Evolutionary conservation across 1,140 invertebrate genomes (phyloP).

Genomic region (Zaprionus vittiger): DNA sequence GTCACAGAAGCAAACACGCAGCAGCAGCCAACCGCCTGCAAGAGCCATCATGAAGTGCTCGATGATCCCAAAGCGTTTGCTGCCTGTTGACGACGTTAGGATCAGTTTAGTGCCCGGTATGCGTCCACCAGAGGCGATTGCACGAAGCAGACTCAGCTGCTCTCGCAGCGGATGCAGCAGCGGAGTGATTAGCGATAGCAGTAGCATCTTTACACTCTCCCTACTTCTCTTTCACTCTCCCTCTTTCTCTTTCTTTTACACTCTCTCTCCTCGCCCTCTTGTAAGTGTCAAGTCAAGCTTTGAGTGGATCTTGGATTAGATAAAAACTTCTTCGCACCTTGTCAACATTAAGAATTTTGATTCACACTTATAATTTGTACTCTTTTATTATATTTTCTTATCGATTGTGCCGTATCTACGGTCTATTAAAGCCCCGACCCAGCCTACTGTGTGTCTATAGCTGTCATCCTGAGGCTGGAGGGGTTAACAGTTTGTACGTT

Average conservation of each 20-base stretch:
- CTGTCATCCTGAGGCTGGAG: background rate
- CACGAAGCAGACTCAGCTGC: conserved; percentile 11
- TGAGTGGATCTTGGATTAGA: background rate
- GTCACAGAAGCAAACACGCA: conserved; percentile 13
- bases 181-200: conserved; percentile 1
- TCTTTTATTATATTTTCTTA: background rate
- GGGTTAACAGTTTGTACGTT: background rate
- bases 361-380: background rate
- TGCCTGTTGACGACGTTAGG: background rate
- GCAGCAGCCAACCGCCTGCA: conserved; percentile 27
- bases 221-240: background rate
- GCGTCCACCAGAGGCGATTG: conserved; percentile 13
- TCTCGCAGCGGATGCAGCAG: conserved; percentile 17
- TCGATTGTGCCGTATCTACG: background rate
- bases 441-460: background rate
- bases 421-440: background rate
- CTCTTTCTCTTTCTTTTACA: background rate
- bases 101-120: conserved; percentile 36
- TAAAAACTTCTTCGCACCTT: background rate
- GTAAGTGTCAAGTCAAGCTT: no score
- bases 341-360: conserved; percentile 5
- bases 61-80: background rate
- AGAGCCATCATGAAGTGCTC: conserved; percentile 35
- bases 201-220: background rate
- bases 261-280: background rate